Conservation (phyloP, 2,888 invertebrate genomes). For the Dorcus hopei region DNA sequence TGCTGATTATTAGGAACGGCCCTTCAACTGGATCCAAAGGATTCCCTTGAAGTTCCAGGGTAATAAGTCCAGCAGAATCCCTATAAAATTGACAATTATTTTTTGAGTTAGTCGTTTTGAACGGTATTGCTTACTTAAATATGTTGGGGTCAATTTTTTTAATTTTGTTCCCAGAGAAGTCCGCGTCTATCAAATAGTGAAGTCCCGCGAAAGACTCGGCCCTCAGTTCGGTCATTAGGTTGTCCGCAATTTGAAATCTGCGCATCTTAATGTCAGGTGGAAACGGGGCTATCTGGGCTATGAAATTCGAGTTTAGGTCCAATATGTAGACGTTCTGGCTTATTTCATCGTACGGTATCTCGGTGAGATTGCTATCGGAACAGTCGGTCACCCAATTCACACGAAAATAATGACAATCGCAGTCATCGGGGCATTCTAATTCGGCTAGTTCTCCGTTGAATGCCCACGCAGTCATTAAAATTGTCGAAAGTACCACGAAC, state of each 20-base stretch:
- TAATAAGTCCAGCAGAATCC: slow-evolving; percentile 65
- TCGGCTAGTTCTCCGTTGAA: slow-evolving; percentile 65
- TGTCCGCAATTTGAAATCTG: slow-evolving; percentile 67
- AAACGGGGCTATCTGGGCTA: slow-evolving; percentile 59
- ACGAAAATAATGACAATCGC: slow-evolving; percentile 72
- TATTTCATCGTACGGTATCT: slow-evolving; percentile 65
- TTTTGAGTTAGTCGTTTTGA: too few species aligned
- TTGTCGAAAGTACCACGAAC: slow-evolving; percentile 7
- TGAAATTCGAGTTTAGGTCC: slow-evolving; percentile 68
- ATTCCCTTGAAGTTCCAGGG: slow-evolving; percentile 68
- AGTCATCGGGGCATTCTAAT: slow-evolving; percentile 69
- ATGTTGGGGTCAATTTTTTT: slow-evolving; percentile 53
- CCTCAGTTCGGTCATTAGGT: slow-evolving; percentile 58
- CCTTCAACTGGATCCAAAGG: slow-evolving; percentile 61
- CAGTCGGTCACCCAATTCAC: slow-evolving; percentile 77
- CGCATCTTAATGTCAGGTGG: slow-evolving; percentile 68
- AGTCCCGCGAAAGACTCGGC: slow-evolving; percentile 63
- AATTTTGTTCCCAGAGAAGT: slow-evolving; percentile 66
- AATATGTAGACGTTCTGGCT: slow-evolving; percentile 68
- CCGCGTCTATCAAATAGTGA: slow-evolving; percentile 66
- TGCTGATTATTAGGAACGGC: slow-evolving; percentile 62
- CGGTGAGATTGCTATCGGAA: slow-evolving; percentile 69
- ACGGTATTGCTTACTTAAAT: slow-evolving; percentile 22
- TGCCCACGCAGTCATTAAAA: slow-evolving; percentile 20
- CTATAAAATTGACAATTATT: slow-evolving; percentile 46